phyloP scores from a whole-genome alignment of 1,140 invertebrate species.

The Patella vulgata region DNA sequence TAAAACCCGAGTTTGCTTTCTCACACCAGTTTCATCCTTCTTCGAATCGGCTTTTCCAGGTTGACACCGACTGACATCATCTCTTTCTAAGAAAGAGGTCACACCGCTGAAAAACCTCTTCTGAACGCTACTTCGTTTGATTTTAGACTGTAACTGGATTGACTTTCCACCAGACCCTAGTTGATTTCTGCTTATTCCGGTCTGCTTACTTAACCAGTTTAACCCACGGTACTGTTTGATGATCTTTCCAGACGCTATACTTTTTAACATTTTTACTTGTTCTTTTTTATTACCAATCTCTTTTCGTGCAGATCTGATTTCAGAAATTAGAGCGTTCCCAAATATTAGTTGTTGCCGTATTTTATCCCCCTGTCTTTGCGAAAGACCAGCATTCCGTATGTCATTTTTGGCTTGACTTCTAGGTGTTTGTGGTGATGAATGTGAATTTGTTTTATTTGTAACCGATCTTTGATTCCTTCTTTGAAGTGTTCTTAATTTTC shows the following conservation, averaged over 20 bases:
- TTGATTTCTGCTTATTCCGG: slow-evolving; percentile 2
- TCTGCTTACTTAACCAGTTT: too few species aligned
- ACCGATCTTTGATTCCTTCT: slow-evolving; percentile 6
- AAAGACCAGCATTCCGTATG: not conserved
- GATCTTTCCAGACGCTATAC: too few species aligned
- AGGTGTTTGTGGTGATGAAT: not conserved
- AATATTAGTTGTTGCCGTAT: slow-evolving; percentile 18
- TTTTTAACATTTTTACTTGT: too few species aligned
- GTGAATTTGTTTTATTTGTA: not conserved
- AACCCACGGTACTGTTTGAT: too few species aligned
- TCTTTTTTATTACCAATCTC: too few species aligned
- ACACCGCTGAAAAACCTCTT: not conserved
- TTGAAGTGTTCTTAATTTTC: slow-evolving; percentile 10
- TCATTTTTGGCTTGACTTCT: not conserved
- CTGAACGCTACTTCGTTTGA: not conserved
- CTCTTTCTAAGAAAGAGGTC: slow-evolving; percentile 20
- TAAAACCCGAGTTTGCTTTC: slow-evolving; percentile 9
- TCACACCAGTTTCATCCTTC: slow-evolving; percentile 8
- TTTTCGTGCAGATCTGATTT: slow-evolving; percentile 2
- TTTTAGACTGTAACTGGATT: not conserved
- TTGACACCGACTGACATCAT: slow-evolving; percentile 15
- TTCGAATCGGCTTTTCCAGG: slow-evolving; percentile 18
- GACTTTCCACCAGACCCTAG: not conserved
- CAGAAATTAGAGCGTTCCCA: slow-evolving; percentile 11
- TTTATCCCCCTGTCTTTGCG: slow-evolving; percentile 2